These are phyloP conservation scores for Mylabris sibirica DNA, from an alignment of 2,888 invertebrate genomes.

Conservation along the genomic window DNA sequence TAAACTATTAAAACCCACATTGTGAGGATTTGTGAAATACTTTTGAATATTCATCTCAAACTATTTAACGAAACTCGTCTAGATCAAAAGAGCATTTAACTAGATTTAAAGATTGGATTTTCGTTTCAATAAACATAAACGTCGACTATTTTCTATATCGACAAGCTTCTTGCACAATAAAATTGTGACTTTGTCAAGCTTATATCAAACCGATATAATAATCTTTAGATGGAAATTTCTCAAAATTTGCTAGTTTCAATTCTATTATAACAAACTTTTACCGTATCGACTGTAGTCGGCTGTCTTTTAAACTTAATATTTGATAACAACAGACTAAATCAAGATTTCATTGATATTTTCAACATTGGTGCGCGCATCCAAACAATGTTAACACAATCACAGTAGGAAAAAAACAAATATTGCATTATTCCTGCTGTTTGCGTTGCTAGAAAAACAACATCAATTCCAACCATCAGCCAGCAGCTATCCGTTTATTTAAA, in stretches of 20 bases:
- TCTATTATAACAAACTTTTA: too few relatives aligned
- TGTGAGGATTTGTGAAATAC: background rate
- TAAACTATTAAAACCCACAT: background rate
- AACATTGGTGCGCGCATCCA: too few relatives aligned
- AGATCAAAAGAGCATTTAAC: background rate
- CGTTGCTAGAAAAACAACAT: background rate
- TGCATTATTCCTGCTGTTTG: background rate
- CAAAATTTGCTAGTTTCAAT: too few relatives aligned
- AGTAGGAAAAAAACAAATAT: background rate
- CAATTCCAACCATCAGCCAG: background rate
- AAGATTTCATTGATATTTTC: background rate
- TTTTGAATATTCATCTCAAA: background rate
- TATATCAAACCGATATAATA: background rate
- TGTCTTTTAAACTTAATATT: too few relatives aligned
- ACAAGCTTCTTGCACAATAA: background rate
- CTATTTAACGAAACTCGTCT: background rate
- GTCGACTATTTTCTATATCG: background rate
- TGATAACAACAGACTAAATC: background rate
- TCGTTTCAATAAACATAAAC: constrained; percentile 8
- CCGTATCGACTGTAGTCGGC: too few relatives aligned
- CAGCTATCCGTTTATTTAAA: background rate
- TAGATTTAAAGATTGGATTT: constrained; percentile 8
- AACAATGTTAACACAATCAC: background rate
- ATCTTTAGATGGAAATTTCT: too few relatives aligned
- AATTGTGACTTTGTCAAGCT: background rate